Evolutionary conservation across 2,888 invertebrate species (phyloP).

Genomic region (Drosophila emarginata): DNA sequence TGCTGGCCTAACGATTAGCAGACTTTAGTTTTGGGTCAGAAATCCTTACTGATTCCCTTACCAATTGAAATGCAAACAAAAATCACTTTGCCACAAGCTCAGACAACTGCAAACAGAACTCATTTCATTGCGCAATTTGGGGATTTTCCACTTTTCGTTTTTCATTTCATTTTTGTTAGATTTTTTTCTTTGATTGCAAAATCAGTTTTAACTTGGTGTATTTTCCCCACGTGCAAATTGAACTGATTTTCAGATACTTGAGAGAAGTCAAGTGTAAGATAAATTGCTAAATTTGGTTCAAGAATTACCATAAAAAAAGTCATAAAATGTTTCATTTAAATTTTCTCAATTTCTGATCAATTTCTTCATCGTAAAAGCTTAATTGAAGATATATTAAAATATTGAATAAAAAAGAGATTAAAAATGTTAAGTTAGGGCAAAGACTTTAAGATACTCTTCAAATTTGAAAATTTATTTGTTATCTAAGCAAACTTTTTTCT

Average conservation of each 20-base stretch:
- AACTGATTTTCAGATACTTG: neutral
- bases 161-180: neutral
- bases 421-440: neutral
- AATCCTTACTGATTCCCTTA: slow-evolving; percentile 33
- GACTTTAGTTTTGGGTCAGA: slow-evolving; percentile 33
- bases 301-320: neutral
- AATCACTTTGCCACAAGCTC: slow-evolving; percentile 16
- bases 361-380: neutral
- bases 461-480: too few relatives aligned
- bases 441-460: neutral
- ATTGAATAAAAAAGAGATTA: neutral
- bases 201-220: slow-evolving; percentile 23
- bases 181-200: slow-evolving; percentile 18
- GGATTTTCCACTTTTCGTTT: slow-evolving; percentile 12
- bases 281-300: neutral
- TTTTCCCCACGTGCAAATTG: slow-evolving; percentile 29
- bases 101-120: slow-evolving; percentile 28
- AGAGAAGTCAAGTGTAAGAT: neutral
- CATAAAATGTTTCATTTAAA: neutral
- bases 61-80: slow-evolving; percentile 58
- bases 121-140: slow-evolving; percentile 45
- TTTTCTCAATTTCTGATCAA: neutral
- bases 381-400: neutral
- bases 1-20: slow-evolving; percentile 52
- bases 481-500: too few relatives aligned